A percentile compares a stretch with the other conserved stretches of the same genome.
phyloP scores from a whole-genome alignment of 2,888 invertebrate species.

The Pyrrhia umbra region DNA sequence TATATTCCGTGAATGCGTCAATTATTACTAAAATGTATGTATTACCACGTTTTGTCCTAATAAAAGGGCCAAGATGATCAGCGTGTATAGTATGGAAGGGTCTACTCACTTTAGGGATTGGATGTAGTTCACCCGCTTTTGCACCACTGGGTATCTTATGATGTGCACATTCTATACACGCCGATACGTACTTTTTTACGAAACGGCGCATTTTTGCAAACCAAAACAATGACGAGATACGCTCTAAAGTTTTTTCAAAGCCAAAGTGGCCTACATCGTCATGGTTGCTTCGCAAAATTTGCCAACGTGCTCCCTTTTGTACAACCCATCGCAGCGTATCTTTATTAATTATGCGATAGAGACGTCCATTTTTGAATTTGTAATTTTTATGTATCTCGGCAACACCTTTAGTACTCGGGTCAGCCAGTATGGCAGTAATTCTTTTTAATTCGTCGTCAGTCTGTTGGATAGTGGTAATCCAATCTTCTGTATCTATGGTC shows the following conservation, averaged over 20 bases:
- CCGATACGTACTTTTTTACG: conserved; percentile 5
- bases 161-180: conserved; percentile 13
- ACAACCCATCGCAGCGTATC: conserved; percentile 1
- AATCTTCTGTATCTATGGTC: conserved; percentile 16
- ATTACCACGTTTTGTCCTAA: background rate
- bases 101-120: background rate
- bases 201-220: conserved; percentile 21
- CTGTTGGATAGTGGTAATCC: conserved; percentile 46
- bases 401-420: conserved; percentile 17
- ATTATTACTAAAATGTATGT: conserved; percentile 13
- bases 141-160: conserved; percentile 1
- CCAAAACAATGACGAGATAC: conserved; percentile 2
- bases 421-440: conserved; percentile 31
- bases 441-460: conserved; percentile 43
- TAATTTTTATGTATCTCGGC: conserved; percentile 50
- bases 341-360: conserved; percentile 30
- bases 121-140: background rate
- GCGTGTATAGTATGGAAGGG: conserved; percentile 4
- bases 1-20: conserved; percentile 10
- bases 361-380: conserved; percentile 41
- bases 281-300: conserved; percentile 4
- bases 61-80: background rate
- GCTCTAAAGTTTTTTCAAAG: conserved; percentile 6
- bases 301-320: conserved; percentile 6
- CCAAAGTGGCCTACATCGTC: conserved; percentile 24